Evolutionary conservation across 2,888 invertebrate species (phyloP).

Genomic region (Tortrix viridana): DNA sequence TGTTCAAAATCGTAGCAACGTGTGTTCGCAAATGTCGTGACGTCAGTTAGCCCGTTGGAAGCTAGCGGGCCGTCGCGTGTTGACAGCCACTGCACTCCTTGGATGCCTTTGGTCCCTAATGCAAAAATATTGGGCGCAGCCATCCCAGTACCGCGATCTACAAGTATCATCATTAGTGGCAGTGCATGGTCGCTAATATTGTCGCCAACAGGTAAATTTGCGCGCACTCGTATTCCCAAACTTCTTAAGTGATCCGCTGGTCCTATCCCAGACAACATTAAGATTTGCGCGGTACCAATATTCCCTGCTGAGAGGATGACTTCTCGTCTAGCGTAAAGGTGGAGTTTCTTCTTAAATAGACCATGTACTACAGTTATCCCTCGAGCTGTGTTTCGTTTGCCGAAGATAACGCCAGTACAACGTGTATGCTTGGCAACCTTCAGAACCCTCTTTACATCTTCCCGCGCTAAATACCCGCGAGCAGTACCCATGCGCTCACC

Average conservation of each 20-base stretch:
- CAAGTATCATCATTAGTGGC: constrained; percentile 51
- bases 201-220: constrained; percentile 61
- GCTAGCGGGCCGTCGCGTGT: constrained; percentile 52
- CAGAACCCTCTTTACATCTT: constrained; percentile 49
- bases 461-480: constrained; percentile 54
- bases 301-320: constrained; percentile 66
- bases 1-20: constrained; percentile 55
- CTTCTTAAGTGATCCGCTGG: constrained; percentile 53
- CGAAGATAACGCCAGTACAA: constrained; percentile 60
- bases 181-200: constrained; percentile 61
- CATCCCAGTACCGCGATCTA: constrained; percentile 44
- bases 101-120: constrained; percentile 29
- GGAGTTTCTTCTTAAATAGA: constrained; percentile 35
- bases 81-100: constrained; percentile 46
- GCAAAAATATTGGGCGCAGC: constrained; percentile 28
- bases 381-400: constrained; percentile 48
- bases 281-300: constrained; percentile 61
- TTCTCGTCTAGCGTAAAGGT: constrained; percentile 55
- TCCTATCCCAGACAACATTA: constrained; percentile 68
- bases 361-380: constrained; percentile 55
- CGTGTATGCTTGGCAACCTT: constrained; percentile 54
- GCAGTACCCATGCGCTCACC: constrained; percentile 64
- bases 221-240: constrained; percentile 51
- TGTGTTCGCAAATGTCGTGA: constrained; percentile 57
- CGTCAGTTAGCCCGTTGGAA: constrained; percentile 60